These are phyloP conservation scores for Eustalomyia histrio DNA, from an alignment of 2,888 invertebrate genomes.

Conservation along the genomic window DNA sequence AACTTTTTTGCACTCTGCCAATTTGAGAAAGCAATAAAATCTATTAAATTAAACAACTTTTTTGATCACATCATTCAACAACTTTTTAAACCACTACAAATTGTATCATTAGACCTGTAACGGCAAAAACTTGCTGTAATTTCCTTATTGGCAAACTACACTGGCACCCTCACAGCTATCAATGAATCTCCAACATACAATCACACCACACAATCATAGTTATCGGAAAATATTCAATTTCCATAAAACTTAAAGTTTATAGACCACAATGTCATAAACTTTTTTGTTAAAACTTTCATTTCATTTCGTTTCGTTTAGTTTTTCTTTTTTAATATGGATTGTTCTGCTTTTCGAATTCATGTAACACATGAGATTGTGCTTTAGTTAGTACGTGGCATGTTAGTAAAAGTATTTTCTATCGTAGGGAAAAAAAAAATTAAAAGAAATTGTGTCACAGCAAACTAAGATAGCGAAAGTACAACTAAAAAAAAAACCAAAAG, in stretches of 20 bases:
- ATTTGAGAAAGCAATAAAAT: neutral
- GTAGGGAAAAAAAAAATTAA: constrained; percentile 24
- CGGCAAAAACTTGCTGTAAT: neutral
- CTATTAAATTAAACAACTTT: neutral
- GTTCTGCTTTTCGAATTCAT: constrained; percentile 51
- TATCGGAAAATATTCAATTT: constrained; percentile 41
- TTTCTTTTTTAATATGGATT: neutral
- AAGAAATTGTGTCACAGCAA: constrained; percentile 57
- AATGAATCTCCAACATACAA: neutral
- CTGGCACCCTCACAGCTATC: neutral
- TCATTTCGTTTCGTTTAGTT: neutral
- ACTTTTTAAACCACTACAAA: neutral
- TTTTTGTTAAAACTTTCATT: neutral
- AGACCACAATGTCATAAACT: constrained; percentile 32
- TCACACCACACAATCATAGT: constrained; percentile 24
- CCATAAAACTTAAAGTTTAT: constrained; percentile 21
- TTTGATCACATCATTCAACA: neutral
- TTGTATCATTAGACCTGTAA: neutral
- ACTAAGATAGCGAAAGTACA: constrained; percentile 42
- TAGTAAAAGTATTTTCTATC: constrained; percentile 34
- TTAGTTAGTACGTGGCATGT: constrained; percentile 51
- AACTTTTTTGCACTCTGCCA: neutral
- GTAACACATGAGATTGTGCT: constrained; percentile 60
- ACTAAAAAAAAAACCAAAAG: constrained; percentile 24
- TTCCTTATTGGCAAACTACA: neutral